Percentiles rank a stretch among this genome's conserved stretches.
phyloP scores from a whole-genome alignment of 2,113 vertebrate genomes.

The Addax nasomaculatus region DNA sequence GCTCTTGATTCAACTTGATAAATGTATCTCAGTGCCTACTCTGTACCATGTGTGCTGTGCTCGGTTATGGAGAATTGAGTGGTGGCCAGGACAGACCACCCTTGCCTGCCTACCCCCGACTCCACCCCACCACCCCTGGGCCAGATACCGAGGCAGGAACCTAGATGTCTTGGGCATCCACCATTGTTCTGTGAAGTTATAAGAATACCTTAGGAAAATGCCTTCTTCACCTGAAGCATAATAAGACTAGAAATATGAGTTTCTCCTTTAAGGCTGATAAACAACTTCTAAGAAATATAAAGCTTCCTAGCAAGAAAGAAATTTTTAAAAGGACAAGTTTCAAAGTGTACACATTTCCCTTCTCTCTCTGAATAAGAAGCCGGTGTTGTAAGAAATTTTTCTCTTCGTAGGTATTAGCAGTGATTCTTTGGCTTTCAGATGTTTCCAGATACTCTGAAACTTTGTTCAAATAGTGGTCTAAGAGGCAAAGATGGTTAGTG shows the following conservation, averaged over 20 bases:
- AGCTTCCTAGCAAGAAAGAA: neutral
- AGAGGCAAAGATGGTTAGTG: neutral
- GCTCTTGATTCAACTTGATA: neutral
- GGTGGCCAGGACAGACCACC: neutral
- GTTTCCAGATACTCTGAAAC: slow-evolving; percentile 46
- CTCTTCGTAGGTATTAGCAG: neutral
- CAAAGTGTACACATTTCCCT: neutral
- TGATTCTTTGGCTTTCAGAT: neutral
- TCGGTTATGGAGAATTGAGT: neutral
- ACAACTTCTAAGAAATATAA: neutral
- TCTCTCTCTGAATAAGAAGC: neutral
- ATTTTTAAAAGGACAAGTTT: neutral
- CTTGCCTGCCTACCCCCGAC: neutral
- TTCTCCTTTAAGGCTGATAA: slow-evolving; percentile 19
- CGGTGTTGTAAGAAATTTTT: neutral
- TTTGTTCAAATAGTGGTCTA: slow-evolving; percentile 8
- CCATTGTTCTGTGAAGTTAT: neutral
- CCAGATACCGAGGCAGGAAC: neutral
- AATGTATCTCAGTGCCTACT: neutral
- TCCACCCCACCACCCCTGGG: neutral
- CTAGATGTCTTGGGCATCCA: neutral
- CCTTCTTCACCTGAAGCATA: neutral
- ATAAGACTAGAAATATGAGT: neutral
- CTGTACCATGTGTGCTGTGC: neutral
- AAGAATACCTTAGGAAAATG: neutral